phyloP scores from a whole-genome alignment of 2,888 invertebrate species.

The Lochmaea capreae region DNA sequence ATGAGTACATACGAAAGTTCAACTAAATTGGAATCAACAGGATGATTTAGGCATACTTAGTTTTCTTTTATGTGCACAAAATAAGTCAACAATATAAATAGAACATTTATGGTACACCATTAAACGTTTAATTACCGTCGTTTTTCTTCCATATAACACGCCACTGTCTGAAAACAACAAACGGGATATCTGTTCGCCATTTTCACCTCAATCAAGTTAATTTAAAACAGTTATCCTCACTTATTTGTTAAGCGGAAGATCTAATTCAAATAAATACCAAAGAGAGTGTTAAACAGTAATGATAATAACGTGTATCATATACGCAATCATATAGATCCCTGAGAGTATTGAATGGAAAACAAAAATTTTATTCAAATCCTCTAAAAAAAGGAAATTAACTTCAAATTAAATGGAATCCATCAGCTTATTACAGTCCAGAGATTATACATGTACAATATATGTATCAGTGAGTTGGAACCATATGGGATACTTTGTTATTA shows the following conservation, averaged over 20 bases:
- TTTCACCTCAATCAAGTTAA: constrained; percentile 42
- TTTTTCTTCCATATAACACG: constrained; percentile 6
- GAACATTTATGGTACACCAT: not conserved
- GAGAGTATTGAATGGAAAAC: not conserved
- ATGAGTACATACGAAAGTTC: too few species aligned
- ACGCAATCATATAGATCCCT: constrained; percentile 5
- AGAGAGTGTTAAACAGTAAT: constrained; percentile 30
- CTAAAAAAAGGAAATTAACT: too few species aligned
- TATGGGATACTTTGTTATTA: too few species aligned
- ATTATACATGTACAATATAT: too few species aligned
- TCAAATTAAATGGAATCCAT: too few species aligned
- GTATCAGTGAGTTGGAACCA: too few species aligned
- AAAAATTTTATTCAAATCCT: too few species aligned
- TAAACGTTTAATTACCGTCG: not conserved
- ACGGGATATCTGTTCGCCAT: constrained; percentile 41
- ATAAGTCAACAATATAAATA: not conserved
- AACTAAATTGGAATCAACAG: not conserved
- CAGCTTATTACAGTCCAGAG: too few species aligned
- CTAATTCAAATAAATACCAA: constrained; percentile 38
- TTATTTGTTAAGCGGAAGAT: constrained; percentile 43
- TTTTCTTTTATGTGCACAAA: not conserved
- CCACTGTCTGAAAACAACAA: constrained; percentile 34
- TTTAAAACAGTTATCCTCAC: constrained; percentile 49
- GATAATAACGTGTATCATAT: constrained; percentile 20
- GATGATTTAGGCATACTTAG: not conserved